A percentile compares a stretch with the other conserved stretches of the same genome.
Evolutionary conservation across 1,140 invertebrate genomes (phyloP).

Genomic region (Mercenaria mercenaria): DNA sequence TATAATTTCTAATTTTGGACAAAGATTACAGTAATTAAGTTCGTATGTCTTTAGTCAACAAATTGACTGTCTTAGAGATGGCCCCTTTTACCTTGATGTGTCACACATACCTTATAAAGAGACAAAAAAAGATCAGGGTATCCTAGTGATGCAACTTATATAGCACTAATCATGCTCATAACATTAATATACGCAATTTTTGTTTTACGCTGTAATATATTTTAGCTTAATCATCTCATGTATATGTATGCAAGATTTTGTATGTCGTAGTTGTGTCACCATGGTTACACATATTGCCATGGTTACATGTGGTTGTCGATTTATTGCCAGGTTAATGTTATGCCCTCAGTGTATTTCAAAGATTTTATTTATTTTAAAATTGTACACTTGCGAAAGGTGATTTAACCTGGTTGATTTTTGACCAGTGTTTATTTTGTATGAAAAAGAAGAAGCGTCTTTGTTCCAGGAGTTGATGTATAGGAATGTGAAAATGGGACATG

Average conservation of each 20-base stretch:
- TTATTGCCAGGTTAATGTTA: conserved; percentile 55
- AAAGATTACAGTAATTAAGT: no score
- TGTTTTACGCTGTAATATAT: conserved; percentile 6
- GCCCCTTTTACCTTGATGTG: no score
- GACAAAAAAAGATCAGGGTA: no score
- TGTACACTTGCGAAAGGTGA: conserved; percentile 60
- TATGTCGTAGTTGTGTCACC: conserved; percentile 9
- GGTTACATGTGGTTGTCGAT: background rate
- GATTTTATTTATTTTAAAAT: conserved; percentile 41
- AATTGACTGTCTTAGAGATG: no score
- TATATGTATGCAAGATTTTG: conserved; percentile 4
- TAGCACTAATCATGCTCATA: background rate
- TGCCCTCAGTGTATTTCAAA: conserved; percentile 50
- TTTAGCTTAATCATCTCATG: background rate
- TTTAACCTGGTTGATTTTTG: conserved; percentile 53
- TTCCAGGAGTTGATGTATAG: background rate
- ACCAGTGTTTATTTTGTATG: conserved; percentile 45
- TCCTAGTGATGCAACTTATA: no score
- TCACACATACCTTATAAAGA: no score
- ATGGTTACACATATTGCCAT: conserved; percentile 4
- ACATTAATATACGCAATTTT: background rate
- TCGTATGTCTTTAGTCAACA: no score
- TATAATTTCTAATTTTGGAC: no score
- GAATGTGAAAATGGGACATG: background rate
- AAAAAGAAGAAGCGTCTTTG: conserved; percentile 22